A percentile compares a stretch with the other conserved stretches of the same genome.
Conservation (phyloP, 2,113 vertebrate genomes). For the Polyodon spathula region DNA sequence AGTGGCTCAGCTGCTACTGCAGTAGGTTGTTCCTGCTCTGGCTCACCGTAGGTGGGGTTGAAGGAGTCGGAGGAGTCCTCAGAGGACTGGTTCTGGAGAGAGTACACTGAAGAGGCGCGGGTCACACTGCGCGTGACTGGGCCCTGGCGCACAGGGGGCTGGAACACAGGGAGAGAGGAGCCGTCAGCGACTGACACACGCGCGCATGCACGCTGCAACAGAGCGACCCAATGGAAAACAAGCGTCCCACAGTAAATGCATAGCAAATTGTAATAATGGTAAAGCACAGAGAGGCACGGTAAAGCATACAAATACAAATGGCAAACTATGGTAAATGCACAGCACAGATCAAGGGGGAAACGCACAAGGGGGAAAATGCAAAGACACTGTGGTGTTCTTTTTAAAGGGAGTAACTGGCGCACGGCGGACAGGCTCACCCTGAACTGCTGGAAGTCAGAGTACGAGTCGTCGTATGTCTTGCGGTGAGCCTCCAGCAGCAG, state of each 20-base stretch:
- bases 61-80: constrained; percentile 70
- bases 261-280: too few relatives aligned
- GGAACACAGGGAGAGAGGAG: constrained; percentile 16
- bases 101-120: constrained; percentile 55
- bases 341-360: not conserved
- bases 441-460: constrained; percentile 80
- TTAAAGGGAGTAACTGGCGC: not conserved
- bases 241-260: too few relatives aligned
- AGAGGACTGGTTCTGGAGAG: constrained; percentile 46
- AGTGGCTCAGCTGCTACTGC: not conserved
- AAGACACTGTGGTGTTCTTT: not conserved
- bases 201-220: not conserved
- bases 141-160: constrained; percentile 71
- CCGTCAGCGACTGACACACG: not conserved
- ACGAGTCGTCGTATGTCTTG: constrained; percentile 89
- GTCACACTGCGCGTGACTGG: constrained; percentile 38
- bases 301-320: too few relatives aligned
- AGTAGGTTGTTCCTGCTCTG: not conserved
- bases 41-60: constrained; percentile 67
- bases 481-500: constrained; percentile 81
- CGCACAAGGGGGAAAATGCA: not conserved
- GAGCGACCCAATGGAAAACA: too few relatives aligned
- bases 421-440: constrained; percentile 53
- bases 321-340: not conserved
- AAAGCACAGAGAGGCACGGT: too few relatives aligned